Evolutionary conservation across 23 tunicate genomes (phyloP).

Genomic region (Pegea sp.): DNA sequence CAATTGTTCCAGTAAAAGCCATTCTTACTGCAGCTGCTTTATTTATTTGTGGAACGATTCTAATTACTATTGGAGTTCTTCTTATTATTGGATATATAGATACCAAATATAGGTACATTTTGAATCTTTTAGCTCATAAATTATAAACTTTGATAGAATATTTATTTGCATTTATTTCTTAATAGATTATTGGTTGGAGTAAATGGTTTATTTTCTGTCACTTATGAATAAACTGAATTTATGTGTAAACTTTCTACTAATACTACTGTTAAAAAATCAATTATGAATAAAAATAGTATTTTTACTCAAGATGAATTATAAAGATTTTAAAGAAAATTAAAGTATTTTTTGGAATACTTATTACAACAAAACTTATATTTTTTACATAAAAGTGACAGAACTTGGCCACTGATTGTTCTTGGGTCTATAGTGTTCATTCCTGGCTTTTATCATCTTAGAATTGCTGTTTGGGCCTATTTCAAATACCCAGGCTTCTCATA

Average conservation of each 20-base stretch:
- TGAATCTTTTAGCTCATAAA: no score
- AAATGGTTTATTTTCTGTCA: no score
- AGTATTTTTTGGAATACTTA: no score
- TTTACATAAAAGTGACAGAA: conserved; percentile 63
- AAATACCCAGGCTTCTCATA: conserved; percentile 70
- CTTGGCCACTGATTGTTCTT: conserved; percentile 81
- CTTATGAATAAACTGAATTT: no score
- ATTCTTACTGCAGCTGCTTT: conserved; percentile 29
- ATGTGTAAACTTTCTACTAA: no score
- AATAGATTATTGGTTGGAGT: no score
- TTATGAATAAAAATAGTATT: no score
- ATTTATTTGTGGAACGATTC: conserved; percentile 22
- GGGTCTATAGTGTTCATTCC: conserved; percentile 70
- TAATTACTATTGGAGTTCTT: conserved; percentile 54
- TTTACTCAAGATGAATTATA: no score
- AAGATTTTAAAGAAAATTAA: no score
- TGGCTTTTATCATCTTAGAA: conserved; percentile 79
- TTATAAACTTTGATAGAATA: no score
- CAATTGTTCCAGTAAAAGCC: conserved; percentile 58
- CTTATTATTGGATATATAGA: conserved; percentile 60
- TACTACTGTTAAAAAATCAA: no score
- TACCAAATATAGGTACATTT: conserved; percentile 49
- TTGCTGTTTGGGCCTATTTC: conserved; percentile 65
- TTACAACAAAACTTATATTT: not conserved
- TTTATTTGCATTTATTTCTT: no score